A percentile compares a stretch with the other conserved stretches of the same genome.
These are phyloP conservation scores for Sebastes minor DNA, from an alignment of 2,797 vertebrate genomes.

Conservation along the genomic window DNA sequence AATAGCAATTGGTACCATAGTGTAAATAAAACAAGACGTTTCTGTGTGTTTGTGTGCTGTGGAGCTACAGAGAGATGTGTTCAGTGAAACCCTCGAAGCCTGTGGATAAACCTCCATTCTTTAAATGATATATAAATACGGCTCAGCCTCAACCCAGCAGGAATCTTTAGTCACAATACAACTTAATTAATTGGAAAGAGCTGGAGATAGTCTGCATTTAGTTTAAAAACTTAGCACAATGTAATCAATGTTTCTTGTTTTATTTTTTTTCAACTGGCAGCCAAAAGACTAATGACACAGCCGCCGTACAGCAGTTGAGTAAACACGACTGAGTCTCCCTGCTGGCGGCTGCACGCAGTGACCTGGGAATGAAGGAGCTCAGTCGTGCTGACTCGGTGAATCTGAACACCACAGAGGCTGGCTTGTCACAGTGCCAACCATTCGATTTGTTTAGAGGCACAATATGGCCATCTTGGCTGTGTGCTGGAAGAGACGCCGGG, in stretches of 20 bases:
- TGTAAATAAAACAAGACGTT: too few species aligned
- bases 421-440: constrained; percentile 71
- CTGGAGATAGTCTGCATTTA: constrained; percentile 26
- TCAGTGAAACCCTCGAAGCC: not conserved
- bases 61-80: not conserved
- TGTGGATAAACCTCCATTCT: constrained; percentile 25
- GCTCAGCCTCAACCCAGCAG: constrained; percentile 16
- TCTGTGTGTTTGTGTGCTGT: not conserved
- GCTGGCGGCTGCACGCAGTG: constrained; percentile 66
- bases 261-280: constrained; percentile 35
- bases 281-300: constrained; percentile 72
- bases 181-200: constrained; percentile 42
- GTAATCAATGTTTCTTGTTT: constrained; percentile 55
- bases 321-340: constrained; percentile 57
- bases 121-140: constrained; percentile 18
- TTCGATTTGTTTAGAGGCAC: constrained; percentile 81
- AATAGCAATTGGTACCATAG: too few species aligned
- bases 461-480: constrained; percentile 79
- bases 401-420: constrained; percentile 63
- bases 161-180: constrained; percentile 41
- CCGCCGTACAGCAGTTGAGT: constrained; percentile 61
- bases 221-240: constrained; percentile 45
- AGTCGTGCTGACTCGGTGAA: constrained; percentile 69
- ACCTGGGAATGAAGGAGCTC: constrained; percentile 67
- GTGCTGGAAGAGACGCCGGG: constrained; percentile 61